A percentile compares a stretch with the other conserved stretches of the same genome.
Evolutionary conservation across 2,888 invertebrate genomes (phyloP).

Genomic region (Tillus elongatus): DNA sequence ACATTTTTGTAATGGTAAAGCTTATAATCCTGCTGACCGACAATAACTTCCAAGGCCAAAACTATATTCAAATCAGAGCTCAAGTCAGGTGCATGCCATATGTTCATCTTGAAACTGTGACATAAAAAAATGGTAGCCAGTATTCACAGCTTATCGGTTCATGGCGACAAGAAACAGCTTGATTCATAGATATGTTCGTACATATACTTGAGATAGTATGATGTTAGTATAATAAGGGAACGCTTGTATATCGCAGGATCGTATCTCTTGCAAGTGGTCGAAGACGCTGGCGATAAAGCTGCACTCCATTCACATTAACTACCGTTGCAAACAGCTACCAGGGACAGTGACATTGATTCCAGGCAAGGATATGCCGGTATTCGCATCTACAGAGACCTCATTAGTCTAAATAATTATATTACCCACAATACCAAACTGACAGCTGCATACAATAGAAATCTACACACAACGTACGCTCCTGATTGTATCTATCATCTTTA

Average conservation of each 20-base stretch:
- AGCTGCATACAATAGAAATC: conserved; percentile 4
- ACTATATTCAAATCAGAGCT: too few species aligned
- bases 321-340: conserved; percentile 15
- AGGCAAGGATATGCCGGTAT: conserved; percentile 5
- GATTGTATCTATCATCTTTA: conserved; percentile 3
- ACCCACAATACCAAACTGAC: not conserved
- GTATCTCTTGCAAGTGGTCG: conserved; percentile 14
- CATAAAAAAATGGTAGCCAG: conserved; percentile 13
- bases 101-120: too few species aligned
- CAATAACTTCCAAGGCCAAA: too few species aligned
- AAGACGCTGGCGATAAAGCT: conserved; percentile 17
- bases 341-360: conserved; percentile 13
- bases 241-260: conserved; percentile 4
- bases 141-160: not conserved
- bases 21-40: too few species aligned
- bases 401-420: conserved; percentile 9
- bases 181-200: conserved; percentile 5
- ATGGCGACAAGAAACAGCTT: conserved; percentile 3
- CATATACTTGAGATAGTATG: conserved; percentile 5
- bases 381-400: conserved; percentile 7
- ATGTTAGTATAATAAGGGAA: conserved; percentile 5
- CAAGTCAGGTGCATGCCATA: too few species aligned
- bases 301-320: conserved; percentile 20
- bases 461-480: not conserved
- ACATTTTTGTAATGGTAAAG: too few species aligned